phyloP scores from a whole-genome alignment of 2,888 invertebrate species.

The Pedicia rivosa region DNA sequence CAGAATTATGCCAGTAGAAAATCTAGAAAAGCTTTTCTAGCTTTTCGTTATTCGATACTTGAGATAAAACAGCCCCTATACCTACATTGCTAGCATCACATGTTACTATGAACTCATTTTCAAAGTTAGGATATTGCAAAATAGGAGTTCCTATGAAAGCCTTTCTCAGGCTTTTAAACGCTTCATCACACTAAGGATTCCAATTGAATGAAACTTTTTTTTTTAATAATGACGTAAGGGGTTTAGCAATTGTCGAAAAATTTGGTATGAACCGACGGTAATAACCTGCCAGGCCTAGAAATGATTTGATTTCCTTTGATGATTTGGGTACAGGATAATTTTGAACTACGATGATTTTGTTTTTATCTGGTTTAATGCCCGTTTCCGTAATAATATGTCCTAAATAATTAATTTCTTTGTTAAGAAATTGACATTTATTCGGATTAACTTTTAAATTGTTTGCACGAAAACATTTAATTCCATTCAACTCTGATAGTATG shows the following conservation, averaged over 20 bases:
- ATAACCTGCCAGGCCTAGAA: conserved; percentile 20
- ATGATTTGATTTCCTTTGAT: conserved; percentile 14
- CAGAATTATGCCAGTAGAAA: too few relatives aligned
- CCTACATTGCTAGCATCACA: conserved; percentile 17
- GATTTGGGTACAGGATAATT: conserved; percentile 13
- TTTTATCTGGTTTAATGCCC: conserved; percentile 16
- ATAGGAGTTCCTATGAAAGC: conserved; percentile 3
- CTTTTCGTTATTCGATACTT: too few relatives aligned
- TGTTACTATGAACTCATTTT: conserved; percentile 15
- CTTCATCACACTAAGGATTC: neutral
- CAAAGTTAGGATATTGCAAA: conserved; percentile 17
- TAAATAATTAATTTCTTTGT: conserved; percentile 15
- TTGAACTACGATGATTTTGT: conserved; percentile 12
- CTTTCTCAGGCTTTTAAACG: conserved; percentile 7
- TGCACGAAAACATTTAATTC: conserved; percentile 11
- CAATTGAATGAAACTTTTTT: neutral
- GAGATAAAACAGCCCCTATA: conserved; percentile 14
- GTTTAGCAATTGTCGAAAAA: conserved; percentile 16
- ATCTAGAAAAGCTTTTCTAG: too few relatives aligned
- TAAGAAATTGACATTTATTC: conserved; percentile 18
- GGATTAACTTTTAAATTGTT: conserved; percentile 16
- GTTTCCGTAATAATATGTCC: conserved; percentile 15
- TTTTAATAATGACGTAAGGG: conserved; percentile 10
- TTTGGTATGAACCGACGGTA: conserved; percentile 20
- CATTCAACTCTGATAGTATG: conserved; percentile 16